Conservation (phyloP, 2,888 invertebrate genomes). For the Cynaeus angustus region DNA sequence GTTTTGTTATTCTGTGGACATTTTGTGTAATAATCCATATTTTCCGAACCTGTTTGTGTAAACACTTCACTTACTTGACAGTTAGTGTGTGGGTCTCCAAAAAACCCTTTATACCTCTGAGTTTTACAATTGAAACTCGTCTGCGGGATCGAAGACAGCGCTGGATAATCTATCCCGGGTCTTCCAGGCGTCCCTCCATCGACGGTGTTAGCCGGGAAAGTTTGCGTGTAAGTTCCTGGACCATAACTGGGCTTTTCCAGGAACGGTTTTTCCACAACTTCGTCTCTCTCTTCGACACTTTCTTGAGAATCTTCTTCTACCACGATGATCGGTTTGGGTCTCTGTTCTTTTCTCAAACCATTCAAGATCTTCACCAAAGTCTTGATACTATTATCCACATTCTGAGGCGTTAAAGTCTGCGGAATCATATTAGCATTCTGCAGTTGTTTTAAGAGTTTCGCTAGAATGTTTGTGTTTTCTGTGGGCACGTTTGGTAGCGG, state of each 20-base stretch:
- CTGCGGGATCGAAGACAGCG: slow-evolving; percentile 81
- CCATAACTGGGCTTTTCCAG: slow-evolving; percentile 61
- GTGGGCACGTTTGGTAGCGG: slow-evolving; percentile 43
- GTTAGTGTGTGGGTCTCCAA: slow-evolving; percentile 89
- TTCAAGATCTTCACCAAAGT: slow-evolving; percentile 85
- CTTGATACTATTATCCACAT: slow-evolving; percentile 85
- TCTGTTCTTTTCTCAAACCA: slow-evolving; percentile 76
- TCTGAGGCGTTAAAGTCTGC: slow-evolving; percentile 83
- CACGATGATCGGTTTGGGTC: slow-evolving; percentile 68
- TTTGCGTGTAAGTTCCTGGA: slow-evolving; percentile 61
- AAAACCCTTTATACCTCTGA: slow-evolving; percentile 92
- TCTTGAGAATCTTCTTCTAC: slow-evolving; percentile 65
- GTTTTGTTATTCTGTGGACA: too few relatives aligned
- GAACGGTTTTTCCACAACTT: slow-evolving; percentile 56
- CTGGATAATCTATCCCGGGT: slow-evolving; percentile 88
- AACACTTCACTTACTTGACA: slow-evolving; percentile 79
- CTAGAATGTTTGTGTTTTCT: slow-evolving; percentile 68
- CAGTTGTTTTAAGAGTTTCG: slow-evolving; percentile 80
- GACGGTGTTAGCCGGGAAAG: slow-evolving; percentile 71
- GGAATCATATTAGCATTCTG: slow-evolving; percentile 85
- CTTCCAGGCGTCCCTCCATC: slow-evolving; percentile 79
- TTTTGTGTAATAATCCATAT: too few relatives aligned
- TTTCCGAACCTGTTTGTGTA: too few relatives aligned
- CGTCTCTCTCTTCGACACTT: slow-evolving; percentile 59
- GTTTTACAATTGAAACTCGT: slow-evolving; percentile 88